A percentile compares a stretch with the other conserved stretches of the same genome.
These are phyloP conservation scores for Otolemur garnettii DNA, from an alignment of 2,113 vertebrate genomes.

Conservation along the genomic window DNA sequence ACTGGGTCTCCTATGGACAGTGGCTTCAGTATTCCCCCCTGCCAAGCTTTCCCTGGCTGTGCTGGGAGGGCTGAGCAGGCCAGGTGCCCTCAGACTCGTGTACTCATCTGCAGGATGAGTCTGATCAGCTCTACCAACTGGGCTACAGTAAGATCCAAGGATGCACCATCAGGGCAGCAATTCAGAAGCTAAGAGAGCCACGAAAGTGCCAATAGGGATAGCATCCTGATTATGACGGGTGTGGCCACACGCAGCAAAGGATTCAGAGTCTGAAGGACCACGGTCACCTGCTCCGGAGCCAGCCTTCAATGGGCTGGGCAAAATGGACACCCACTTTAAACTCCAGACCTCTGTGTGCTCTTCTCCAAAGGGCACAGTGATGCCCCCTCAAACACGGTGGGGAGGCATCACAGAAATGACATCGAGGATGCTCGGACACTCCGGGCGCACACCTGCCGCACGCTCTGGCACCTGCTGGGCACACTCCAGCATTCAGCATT, in stretches of 20 bases:
- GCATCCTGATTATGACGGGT: too few species aligned
- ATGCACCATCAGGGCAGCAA: background rate
- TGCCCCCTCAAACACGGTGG: fast-evolving
- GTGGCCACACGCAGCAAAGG: background rate
- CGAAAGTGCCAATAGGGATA: too few species aligned
- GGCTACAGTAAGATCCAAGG: background rate
- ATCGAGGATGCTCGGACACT: background rate
- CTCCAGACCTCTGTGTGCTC: background rate
- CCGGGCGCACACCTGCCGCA: background rate
- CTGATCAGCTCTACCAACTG: background rate
- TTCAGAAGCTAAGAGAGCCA: background rate
- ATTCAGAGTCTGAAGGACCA: background rate
- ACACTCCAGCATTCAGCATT: background rate
- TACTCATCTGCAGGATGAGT: background rate
- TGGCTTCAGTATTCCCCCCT: background rate
- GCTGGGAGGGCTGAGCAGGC: background rate
- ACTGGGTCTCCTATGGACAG: too few species aligned
- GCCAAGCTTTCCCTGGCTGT: background rate
- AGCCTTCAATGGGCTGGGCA: background rate
- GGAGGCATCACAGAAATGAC: background rate
- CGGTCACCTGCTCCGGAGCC: background rate
- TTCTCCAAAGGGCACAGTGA: background rate
- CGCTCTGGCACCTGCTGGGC: fast-evolving
- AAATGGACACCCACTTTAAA: fast-evolving
- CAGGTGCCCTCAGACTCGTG: background rate